These are phyloP conservation scores for Diplogasteroides magnus DNA, from an alignment of 1,140 invertebrate genomes.

Conservation along the genomic window DNA sequence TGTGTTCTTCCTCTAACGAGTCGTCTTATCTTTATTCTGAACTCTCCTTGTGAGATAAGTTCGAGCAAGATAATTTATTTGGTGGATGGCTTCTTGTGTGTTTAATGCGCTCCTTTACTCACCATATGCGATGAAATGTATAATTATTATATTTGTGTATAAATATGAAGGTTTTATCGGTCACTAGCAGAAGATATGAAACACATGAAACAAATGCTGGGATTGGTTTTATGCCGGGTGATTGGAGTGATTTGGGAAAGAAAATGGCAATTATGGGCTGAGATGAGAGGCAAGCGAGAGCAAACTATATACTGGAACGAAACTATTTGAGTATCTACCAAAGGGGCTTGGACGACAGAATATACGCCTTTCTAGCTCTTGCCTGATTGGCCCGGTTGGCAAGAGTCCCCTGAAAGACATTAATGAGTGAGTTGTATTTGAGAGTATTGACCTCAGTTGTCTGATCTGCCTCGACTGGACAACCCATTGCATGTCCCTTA, in stretches of 20 bases:
- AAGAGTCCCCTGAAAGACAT: constrained; percentile 21
- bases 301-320: too few relatives aligned
- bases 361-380: constrained; percentile 36
- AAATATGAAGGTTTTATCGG: background rate
- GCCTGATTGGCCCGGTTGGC: constrained; percentile 41
- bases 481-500: constrained; percentile 29
- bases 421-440: background rate
- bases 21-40: constrained; percentile 10
- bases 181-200: background rate
- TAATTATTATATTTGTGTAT: background rate
- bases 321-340: constrained; percentile 27
- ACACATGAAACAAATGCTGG: background rate
- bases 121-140: background rate
- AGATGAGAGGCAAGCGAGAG: too few relatives aligned
- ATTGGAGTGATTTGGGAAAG: too few relatives aligned
- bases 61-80: constrained; percentile 9
- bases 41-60: too few relatives aligned
- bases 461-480: constrained; percentile 32
- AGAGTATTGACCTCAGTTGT: constrained; percentile 18
- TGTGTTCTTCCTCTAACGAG: constrained; percentile 12
- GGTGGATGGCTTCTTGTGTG: background rate
- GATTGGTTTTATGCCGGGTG: background rate
- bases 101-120: background rate
- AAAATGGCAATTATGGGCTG: too few relatives aligned
- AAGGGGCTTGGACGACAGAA: constrained; percentile 44